Evolutionary conservation across 35 echinoderm and acorn worm species (phyloP), one percentile per base, ranked within the genome.

Genomic region (Heliocidaris tuberculata): DNA sequence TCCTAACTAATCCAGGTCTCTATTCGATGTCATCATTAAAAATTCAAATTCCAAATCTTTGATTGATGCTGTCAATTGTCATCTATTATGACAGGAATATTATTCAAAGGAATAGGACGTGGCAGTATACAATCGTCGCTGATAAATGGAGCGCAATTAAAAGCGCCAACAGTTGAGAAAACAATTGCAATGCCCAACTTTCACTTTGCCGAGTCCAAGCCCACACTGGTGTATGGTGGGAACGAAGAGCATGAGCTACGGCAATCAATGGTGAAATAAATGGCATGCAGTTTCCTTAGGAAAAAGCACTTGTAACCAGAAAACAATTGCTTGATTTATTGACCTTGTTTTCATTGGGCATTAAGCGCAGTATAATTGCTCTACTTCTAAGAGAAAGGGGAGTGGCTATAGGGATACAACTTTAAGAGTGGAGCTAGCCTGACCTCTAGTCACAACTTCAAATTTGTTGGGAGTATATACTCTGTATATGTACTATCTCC

Each of bases 291-390:
- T 89, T 89, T 89, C 87, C 87, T 48, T 89, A 32, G 87, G 87
- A 89, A 89, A 89, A 89, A 89, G 87, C 87, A 89, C 87, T 89
- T 89, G 87, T 89, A 89, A 48, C 87, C 12, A 48, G 47, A 32
- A 85, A 32, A 89, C 87, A 89, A 89, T 89, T 48, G 87, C 16
- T 32, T 89, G 87, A 89, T 89, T 89, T 89, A 89, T 89, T 89
- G 87, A 89, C 87, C 87, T 89, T 89, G 87, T 89, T 89, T 47
- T 89, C 31, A 89, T 89, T 47, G 87, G 87, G 87, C 87, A 89
- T 89, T 89, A 47, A 89, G 87, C 2, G 5, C 12, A 89, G 12
- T 89, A 12, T 89, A 89, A 47, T 89, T 47, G 87, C 87, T 89
- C 87, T 19, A 15, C 9, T 88, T 89, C 87, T 47, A 32, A 89